phyloP scores from a whole-genome alignment of 2,888 invertebrate species.

The Carabus problematicus region DNA sequence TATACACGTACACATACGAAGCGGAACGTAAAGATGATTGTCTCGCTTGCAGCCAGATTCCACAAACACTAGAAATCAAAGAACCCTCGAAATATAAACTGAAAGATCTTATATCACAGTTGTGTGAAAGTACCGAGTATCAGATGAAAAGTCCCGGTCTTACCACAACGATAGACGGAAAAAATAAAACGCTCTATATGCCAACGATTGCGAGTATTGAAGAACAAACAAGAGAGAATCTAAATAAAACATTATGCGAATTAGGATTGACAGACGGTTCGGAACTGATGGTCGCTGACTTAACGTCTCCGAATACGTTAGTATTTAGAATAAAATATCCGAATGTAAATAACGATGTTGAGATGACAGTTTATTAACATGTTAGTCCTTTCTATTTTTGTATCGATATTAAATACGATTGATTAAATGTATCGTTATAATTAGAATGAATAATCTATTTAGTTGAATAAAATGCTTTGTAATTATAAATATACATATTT shows the following conservation, averaged over 20 bases:
- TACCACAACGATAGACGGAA: constrained; percentile 81
- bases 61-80: constrained; percentile 69
- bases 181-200: constrained; percentile 93
- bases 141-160: constrained; percentile 94
- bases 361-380: constrained; percentile 59
- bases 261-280: constrained; percentile 84
- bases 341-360: constrained; percentile 56
- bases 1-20: constrained; percentile 94
- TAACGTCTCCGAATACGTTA: constrained; percentile 84
- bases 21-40: constrained; percentile 89
- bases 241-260: constrained; percentile 85
- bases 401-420: not conserved
- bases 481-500: no score
- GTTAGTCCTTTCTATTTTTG: not conserved
- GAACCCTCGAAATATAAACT: constrained; percentile 72
- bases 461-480: no score
- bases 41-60: constrained; percentile 83
- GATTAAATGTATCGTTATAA: no score
- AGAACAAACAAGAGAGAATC: constrained; percentile 85
- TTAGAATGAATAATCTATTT: no score
- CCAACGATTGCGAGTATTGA: constrained; percentile 91
- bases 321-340: constrained; percentile 76
- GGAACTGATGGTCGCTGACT: constrained; percentile 89
- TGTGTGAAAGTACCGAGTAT: constrained; percentile 78
- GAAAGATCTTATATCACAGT: constrained; percentile 80